These are phyloP conservation scores for Mallotus villosus DNA, from an alignment of 2,797 vertebrate genomes.

Conservation along the genomic window DNA sequence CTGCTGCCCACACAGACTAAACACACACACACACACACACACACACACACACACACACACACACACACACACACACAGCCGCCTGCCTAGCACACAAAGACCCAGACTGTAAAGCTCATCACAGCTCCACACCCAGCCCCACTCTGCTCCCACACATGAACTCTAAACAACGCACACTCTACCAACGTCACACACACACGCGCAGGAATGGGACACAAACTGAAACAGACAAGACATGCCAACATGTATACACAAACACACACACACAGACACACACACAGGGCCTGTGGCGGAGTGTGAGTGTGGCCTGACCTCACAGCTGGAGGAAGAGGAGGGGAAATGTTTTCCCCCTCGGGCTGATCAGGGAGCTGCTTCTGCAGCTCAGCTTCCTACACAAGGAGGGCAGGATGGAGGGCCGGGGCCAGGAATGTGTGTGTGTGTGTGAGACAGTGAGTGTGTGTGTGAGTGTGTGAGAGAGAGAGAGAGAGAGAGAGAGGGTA, in stretches of 20 bases:
- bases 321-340: slow-evolving; percentile 8
- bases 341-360: slow-evolving; percentile 5
- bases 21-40: slow-evolving; percentile 46
- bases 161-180: neutral
- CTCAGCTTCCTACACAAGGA: neutral
- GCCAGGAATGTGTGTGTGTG: slow-evolving; percentile 28
- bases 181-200: slow-evolving; percentile 45
- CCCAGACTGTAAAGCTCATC: slow-evolving; percentile 54
- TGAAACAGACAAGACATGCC: slow-evolving; percentile 8
- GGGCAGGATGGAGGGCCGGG: neutral
- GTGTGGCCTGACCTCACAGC: neutral
- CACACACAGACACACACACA: slow-evolving; percentile 20
- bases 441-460: slow-evolving; percentile 10
- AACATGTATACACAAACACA: slow-evolving; percentile 9
- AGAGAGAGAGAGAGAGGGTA: neutral
- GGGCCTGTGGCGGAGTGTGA: neutral
- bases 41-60: slow-evolving; percentile 40
- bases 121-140: slow-evolving; percentile 50
- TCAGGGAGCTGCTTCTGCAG: neutral
- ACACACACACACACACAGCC: slow-evolving; percentile 28
- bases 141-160: slow-evolving; percentile 38
- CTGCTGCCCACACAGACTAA: slow-evolving; percentile 38
- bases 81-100: slow-evolving; percentile 50
- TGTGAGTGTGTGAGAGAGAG: slow-evolving; percentile 8
- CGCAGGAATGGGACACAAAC: neutral